Evolutionary conservation across 2,113 vertebrate species (phyloP).

Genomic region (Cygnus atratus): DNA sequence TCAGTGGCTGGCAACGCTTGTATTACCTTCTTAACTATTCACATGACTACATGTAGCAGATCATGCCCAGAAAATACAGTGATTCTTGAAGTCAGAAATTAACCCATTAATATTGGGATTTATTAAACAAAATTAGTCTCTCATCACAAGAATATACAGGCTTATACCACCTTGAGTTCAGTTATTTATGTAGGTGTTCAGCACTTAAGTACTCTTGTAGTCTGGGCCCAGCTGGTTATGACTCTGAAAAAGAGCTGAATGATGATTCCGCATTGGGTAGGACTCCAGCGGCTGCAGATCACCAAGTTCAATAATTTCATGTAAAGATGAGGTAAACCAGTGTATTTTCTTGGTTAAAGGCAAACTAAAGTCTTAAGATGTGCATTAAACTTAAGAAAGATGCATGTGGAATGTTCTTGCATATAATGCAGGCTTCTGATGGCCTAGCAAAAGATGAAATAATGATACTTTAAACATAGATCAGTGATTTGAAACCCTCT

Average conservation of each 20-base stretch:
- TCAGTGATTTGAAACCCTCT: not conserved
- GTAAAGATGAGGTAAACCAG: not conserved
- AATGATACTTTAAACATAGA: not conserved
- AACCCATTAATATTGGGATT: not conserved
- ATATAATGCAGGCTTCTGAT: not conserved
- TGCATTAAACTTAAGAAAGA: not conserved
- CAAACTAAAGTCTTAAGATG: not conserved
- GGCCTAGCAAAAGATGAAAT: not conserved
- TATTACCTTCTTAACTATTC: not conserved
- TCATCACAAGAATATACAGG: not conserved
- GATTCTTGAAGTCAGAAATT: not conserved
- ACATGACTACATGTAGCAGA: rapidly evolving
- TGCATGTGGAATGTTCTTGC: not conserved
- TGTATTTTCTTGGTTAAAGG: not conserved
- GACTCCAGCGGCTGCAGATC: not conserved
- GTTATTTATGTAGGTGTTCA: not conserved
- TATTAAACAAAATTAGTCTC: not conserved
- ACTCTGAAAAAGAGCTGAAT: not conserved
- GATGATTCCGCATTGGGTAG: not conserved
- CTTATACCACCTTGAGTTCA: not conserved
- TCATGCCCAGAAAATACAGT: not conserved
- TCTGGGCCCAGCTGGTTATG: not conserved
- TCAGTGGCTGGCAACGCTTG: rapidly evolving
- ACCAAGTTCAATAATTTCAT: not conserved
- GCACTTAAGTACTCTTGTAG: not conserved